A percentile compares a stretch with the other conserved stretches of the same genome.
These are phyloP conservation scores for Tupaia tana DNA, from an alignment of 2,113 vertebrate species.

Conservation along the genomic window DNA sequence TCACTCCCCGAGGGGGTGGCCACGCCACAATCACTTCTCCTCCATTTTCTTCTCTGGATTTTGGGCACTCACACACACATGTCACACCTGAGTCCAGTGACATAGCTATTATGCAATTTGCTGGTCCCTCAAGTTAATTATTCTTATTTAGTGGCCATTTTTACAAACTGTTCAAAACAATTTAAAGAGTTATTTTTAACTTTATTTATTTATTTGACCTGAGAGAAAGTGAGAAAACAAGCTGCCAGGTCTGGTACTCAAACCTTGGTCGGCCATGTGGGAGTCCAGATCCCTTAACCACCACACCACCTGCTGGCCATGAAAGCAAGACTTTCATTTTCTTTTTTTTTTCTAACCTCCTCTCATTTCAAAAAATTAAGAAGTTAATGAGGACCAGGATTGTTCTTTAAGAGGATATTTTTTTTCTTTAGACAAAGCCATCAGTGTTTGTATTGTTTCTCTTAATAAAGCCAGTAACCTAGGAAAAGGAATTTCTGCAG, in stretches of 20 bases:
- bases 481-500: not conserved
- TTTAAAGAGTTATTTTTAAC: not conserved
- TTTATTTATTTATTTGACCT: no score
- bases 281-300: no score
- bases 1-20: no score
- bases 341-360: not conserved
- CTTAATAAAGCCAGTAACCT: not conserved
- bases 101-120: no score
- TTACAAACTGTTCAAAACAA: not conserved
- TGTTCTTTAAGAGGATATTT: not conserved
- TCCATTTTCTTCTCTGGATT: no score
- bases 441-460: not conserved
- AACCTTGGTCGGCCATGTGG: no score
- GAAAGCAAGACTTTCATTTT: constrained; percentile 12
- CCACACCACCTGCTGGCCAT: not conserved
- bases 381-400: not conserved
- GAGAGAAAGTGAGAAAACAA: no score
- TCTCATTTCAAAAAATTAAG: not conserved
- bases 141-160: constrained; percentile 20
- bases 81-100: no score
- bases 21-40: no score
- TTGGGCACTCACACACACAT: no score
- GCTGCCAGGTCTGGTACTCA: no score
- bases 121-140: not conserved
- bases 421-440: not conserved